A percentile compares a stretch with the other conserved stretches of the same genome.
These are phyloP conservation scores for Halocynthia aurantium DNA, from an alignment of 23 tunicate species.

Conservation along the genomic window DNA sequence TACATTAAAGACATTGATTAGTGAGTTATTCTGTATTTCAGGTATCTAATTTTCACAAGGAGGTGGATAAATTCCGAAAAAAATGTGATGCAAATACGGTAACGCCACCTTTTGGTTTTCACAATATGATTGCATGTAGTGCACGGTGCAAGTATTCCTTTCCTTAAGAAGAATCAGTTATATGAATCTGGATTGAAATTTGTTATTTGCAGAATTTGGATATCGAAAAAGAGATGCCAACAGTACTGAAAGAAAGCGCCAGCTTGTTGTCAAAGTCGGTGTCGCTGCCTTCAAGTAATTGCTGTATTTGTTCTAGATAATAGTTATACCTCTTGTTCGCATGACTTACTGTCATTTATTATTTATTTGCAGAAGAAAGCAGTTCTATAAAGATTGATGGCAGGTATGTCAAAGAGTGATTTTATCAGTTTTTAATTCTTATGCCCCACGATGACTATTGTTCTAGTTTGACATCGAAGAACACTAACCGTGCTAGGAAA, in stretches of 20 bases:
- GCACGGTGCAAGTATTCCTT: background rate
- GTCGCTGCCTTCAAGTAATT: too few relatives aligned
- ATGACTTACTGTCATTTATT: background rate
- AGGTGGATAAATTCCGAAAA: background rate
- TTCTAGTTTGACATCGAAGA: too few relatives aligned
- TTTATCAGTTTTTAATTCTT: too few relatives aligned
- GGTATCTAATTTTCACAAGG: background rate
- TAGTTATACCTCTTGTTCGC: too few relatives aligned
- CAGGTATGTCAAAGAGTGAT: too few relatives aligned
- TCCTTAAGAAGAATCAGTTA: background rate
- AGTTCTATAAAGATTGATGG: too few relatives aligned
- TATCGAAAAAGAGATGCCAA: background rate
- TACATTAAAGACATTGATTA: background rate
- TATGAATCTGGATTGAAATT: background rate
- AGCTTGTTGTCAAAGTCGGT: background rate
- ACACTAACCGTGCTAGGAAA: slow-evolving; percentile 58
- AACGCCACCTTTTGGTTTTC: too few relatives aligned
- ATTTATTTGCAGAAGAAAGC: background rate
- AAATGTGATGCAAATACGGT: background rate
- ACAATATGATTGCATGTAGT: background rate
- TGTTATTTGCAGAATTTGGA: background rate
- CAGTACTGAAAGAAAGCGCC: background rate
- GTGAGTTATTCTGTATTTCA: background rate
- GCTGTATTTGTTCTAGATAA: too few relatives aligned
- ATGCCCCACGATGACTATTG: too few relatives aligned